phyloP scores from a whole-genome alignment of 2,888 invertebrate genomes.

The Eupithecia dodoneata region DNA sequence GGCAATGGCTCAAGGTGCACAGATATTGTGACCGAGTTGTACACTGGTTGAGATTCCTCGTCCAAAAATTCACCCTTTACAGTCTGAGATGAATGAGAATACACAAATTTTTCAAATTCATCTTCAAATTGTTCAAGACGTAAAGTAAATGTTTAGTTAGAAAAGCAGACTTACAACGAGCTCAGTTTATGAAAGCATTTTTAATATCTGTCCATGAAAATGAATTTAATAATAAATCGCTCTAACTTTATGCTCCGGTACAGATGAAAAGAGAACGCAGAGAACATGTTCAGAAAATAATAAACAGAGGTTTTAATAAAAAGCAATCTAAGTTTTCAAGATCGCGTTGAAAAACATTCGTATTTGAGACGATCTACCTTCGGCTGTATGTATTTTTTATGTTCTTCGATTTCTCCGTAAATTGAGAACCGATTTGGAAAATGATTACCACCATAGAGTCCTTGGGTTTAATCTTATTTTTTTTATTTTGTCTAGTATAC shows the following conservation, averaged over 20 bases:
- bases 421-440: too few species aligned
- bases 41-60: too few species aligned
- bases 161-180: background rate
- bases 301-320: background rate
- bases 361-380: background rate
- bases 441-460: too few species aligned
- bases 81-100: background rate
- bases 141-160: slow-evolving; percentile 3
- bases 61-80: too few species aligned
- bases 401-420: too few species aligned
- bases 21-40: too few species aligned
- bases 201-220: slow-evolving; percentile 11
- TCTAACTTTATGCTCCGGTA: background rate
- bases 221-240: slow-evolving; percentile 9
- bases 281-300: background rate
- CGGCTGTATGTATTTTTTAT: too few species aligned
- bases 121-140: background rate
- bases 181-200: slow-evolving; percentile 10
- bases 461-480: too few species aligned
- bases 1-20: too few species aligned
- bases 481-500: too few species aligned
- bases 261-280: slow-evolving; percentile 7
- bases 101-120: background rate
- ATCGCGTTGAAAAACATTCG: background rate
- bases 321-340: slow-evolving; percentile 15